These are phyloP conservation scores for Saimiri boliviensis DNA, from an alignment of 2,113 vertebrate genomes.

Conservation along the genomic window DNA sequence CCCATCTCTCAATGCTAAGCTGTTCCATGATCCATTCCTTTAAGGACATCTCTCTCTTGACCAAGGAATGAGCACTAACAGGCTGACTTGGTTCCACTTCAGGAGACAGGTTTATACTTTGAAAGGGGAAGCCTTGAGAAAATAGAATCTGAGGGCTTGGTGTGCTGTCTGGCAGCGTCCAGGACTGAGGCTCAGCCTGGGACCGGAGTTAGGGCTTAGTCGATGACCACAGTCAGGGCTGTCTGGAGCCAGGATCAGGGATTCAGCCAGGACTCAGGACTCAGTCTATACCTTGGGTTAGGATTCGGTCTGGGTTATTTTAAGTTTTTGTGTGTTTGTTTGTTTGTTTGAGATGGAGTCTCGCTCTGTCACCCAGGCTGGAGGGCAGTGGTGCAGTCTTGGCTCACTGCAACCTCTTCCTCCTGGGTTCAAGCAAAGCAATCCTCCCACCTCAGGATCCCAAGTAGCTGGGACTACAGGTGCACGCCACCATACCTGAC, in stretches of 20 bases:
- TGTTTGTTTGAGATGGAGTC: too few species aligned
- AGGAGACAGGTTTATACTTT: not conserved
- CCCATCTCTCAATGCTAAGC: not conserved
- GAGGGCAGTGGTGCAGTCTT: too few species aligned
- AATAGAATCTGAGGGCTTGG: not conserved
- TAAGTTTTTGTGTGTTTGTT: too few species aligned
- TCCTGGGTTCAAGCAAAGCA: too few species aligned
- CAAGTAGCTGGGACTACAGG: too few species aligned
- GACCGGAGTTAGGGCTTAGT: not conserved
- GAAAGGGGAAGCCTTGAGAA: not conserved
- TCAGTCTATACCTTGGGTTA: not conserved
- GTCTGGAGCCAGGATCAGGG: not conserved
- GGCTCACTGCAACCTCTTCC: too few species aligned
- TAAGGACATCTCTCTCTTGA: not conserved
- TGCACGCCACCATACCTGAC: too few species aligned
- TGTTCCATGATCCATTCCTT: not conserved
- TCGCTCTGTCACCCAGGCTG: too few species aligned
- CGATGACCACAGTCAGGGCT: not conserved
- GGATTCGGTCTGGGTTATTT: not conserved
- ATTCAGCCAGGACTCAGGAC: not conserved
- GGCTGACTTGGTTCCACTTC: not conserved
- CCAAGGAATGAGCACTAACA: not conserved
- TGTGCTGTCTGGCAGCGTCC: not conserved
- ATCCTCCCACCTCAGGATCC: too few species aligned
- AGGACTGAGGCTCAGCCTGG: not conserved